Conservation (phyloP, 2,888 invertebrate species). For the Willowsia nigromaculata region DNA sequence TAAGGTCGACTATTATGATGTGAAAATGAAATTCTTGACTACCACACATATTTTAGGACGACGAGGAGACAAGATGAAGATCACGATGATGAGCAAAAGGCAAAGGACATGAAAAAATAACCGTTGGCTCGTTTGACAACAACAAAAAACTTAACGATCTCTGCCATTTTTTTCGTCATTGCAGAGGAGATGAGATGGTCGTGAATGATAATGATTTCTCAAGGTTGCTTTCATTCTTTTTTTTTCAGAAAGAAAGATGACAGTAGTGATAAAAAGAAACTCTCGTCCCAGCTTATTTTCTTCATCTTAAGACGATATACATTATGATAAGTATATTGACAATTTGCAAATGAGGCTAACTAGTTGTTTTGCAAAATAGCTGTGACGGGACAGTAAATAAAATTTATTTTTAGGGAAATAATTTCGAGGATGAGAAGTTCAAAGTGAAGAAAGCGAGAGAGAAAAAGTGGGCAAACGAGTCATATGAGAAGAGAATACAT, state of each 20-base stretch:
- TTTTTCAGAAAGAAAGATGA: neutral
- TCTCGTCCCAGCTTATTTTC: neutral
- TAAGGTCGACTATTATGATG: too few relatives aligned
- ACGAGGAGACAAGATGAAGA: neutral
- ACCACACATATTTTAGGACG: neutral
- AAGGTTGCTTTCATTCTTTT: neutral
- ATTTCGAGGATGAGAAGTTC: neutral
- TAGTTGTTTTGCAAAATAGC: neutral
- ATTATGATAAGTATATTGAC: neutral
- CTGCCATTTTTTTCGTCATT: neutral
- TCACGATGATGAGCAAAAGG: neutral
- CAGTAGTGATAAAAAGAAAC: neutral
- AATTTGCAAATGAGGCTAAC: neutral
- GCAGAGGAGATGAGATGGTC: neutral
- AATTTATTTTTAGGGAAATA: neutral
- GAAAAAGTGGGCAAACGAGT: neutral
- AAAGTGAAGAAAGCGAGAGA: neutral
- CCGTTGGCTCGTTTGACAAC: neutral
- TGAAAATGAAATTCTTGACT: too few relatives aligned
- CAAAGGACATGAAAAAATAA: conserved; percentile 6
- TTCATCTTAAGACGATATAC: neutral
- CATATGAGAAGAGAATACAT: neutral
- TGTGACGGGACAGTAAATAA: neutral
- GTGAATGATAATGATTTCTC: neutral
- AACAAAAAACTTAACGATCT: conserved; percentile 42